Conservation (phyloP, 2,113 vertebrate genomes). For the Ictalurus punctatus region DNA sequence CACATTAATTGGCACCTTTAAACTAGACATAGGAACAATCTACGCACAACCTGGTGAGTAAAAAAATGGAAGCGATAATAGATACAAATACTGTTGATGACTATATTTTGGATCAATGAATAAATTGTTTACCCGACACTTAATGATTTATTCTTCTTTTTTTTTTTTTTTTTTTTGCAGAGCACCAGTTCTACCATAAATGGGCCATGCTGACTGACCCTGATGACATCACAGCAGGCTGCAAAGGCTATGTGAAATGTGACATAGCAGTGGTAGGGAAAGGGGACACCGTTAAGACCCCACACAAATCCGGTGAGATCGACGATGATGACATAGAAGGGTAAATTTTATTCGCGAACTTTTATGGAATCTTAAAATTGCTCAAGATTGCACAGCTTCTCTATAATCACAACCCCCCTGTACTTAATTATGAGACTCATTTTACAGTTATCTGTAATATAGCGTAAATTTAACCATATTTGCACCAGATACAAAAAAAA, state of each 20-base stretch:
- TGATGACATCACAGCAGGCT: slow-evolving; percentile 87
- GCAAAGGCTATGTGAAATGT: slow-evolving; percentile 95
- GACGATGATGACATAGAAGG: slow-evolving; percentile 95
- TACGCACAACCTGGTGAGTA: slow-evolving; percentile 85
- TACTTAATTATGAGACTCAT: background rate
- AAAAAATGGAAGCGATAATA: background rate
- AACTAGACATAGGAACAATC: slow-evolving; percentile 92
- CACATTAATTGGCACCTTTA: slow-evolving; percentile 91
- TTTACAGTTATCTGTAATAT: background rate
- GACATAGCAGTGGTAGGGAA: slow-evolving; percentile 91
- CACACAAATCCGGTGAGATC: slow-evolving; percentile 88
- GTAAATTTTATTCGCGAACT: slow-evolving; percentile 63
- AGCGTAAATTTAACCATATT: background rate
- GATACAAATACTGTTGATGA: background rate
- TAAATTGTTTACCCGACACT: background rate
- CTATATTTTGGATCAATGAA: background rate
- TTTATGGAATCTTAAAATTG: background rate
- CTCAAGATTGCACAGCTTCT: background rate
- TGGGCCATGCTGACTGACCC: slow-evolving; percentile 94
- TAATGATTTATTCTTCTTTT: background rate
- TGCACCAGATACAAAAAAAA: background rate
- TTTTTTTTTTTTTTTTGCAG: slow-evolving; percentile 62
- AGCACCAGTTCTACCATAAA: slow-evolving; percentile 97
- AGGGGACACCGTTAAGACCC: slow-evolving; percentile 95
- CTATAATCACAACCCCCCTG: background rate